Conservation (phyloP, 2,888 invertebrate species). For the Yponomeuta evonymella region DNA sequence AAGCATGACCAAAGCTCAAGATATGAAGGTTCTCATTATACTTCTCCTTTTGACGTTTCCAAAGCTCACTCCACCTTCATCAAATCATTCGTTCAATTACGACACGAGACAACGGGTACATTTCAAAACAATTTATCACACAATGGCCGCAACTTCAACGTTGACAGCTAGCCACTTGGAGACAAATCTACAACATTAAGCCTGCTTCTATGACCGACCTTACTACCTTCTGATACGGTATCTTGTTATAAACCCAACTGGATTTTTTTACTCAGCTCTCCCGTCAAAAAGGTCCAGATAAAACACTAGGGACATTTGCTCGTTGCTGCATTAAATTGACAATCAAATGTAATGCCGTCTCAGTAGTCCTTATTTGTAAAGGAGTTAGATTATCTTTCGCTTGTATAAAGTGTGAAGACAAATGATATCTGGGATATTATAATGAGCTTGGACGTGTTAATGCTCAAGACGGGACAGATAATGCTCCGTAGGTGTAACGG, state of each 20-base stretch:
- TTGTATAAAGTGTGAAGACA: neutral
- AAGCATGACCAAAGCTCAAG: neutral
- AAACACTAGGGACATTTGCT: slow-evolving; percentile 21
- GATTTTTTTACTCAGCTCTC: neutral
- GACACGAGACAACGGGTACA: slow-evolving; percentile 13
- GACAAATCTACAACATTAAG: neutral
- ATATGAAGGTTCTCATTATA: neutral
- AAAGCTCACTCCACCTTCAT: slow-evolving; percentile 12
- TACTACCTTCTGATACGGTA: neutral
- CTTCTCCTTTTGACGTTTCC: neutral
- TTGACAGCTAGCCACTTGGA: slow-evolving; percentile 11
- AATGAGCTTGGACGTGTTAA: slow-evolving; percentile 65
- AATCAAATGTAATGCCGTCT: slow-evolving; percentile 11
- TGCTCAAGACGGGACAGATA: slow-evolving; percentile 58
- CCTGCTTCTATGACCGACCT: neutral
- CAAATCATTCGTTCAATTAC: slow-evolving; percentile 15
- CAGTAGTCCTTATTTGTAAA: slow-evolving; percentile 1
- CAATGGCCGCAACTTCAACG: slow-evolving; percentile 10
- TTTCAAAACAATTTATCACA: slow-evolving; percentile 17
- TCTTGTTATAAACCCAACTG: neutral
- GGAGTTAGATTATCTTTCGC: neutral
- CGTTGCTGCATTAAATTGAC: slow-evolving; percentile 16
- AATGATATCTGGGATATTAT: slow-evolving; percentile 37
- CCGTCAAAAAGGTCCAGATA: slow-evolving; percentile 22
- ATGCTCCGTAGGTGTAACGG: slow-evolving; percentile 42